phyloP scores from a whole-genome alignment of 92 coral and sea anemone species.

The Siderastrea radians region DNA sequence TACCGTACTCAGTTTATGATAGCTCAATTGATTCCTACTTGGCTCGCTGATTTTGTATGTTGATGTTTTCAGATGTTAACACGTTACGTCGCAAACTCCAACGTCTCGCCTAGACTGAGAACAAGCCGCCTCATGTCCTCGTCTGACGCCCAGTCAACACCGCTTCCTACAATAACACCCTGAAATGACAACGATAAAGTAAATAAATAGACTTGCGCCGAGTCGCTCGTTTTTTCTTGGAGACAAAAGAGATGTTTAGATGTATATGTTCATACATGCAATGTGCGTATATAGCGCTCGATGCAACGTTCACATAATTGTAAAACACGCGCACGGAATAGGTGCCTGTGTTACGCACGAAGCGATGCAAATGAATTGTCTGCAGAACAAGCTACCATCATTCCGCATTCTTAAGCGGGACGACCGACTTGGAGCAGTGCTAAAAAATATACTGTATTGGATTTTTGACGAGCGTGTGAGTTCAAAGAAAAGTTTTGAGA shows the following conservation, averaged over 20 bases:
- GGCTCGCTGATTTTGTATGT: neutral
- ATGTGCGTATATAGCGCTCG: too few relatives aligned
- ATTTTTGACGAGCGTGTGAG: too few relatives aligned
- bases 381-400: too few relatives aligned
- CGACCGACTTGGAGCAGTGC: too few relatives aligned
- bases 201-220: neutral
- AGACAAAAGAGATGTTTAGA: neutral
- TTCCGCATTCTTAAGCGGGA: too few relatives aligned
- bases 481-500: too few relatives aligned
- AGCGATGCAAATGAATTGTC: too few relatives aligned
- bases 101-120: slow-evolving; percentile 82
- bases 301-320: too few relatives aligned
- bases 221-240: neutral
- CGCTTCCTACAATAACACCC: slow-evolving; percentile 96
- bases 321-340: too few relatives aligned
- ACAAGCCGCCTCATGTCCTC: slow-evolving; percentile 81
- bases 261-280: too few relatives aligned
- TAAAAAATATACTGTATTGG: too few relatives aligned
- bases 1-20: neutral
- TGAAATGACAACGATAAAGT: slow-evolving; percentile 14
- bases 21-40: slow-evolving; percentile 22
- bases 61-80: neutral
- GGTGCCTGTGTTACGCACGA: too few relatives aligned
- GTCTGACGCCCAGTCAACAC: slow-evolving; percentile 94
- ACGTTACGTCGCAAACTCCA: slow-evolving; percentile 26